Evolutionary conservation across 1,140 invertebrate species (phyloP), one percentile per base, ranked within the genome.

Genomic region (Antheraea mylitta): DNA sequence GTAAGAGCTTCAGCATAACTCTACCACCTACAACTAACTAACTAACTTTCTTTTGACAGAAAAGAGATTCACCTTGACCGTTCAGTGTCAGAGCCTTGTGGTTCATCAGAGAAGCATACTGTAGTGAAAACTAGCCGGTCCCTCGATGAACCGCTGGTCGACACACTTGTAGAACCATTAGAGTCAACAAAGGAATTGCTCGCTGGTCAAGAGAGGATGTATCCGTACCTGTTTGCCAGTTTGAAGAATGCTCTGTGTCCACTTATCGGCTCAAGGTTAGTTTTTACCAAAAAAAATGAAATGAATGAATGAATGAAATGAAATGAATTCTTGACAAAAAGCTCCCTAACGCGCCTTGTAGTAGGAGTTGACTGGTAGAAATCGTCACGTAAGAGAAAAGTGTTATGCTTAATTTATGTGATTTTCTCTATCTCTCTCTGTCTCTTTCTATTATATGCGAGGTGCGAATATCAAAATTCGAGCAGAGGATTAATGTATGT

Each of bases 171-270:
- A 13, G 86, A 87, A 10, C 86, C 87, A 0, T 71, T 91, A 18
- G 73, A 70, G 0, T 62, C 72, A 0, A 87, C 82, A 0, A 77
- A 80, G 0, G 69, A 74, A 4, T 79, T 96, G 16, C 86, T 97
- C 8, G 94, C 94, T 18, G 89, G 93, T 66, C 95, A 96, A 78
- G 96, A 96, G 86, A 88, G 95, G 3, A 68, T 94, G 18, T 95
- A 95, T 78, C 96, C 96, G 0, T 92, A 93, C 42, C 78, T 97
- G 0, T 96, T 94, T 81, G 83, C 92, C 68, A 96, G 95, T 66
- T 85, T 97, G 58, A 93, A 94, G 81, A 92, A 93, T 58, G 95
- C 96, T 7, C 81, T 97, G 59, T 94, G 94, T 78, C 96, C 96
- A 7, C 91, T 97, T 11, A 95, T 96, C 78, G 93, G 94, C 73